A percentile compares a stretch with the other conserved stretches of the same genome.
These are phyloP conservation scores for Homarus gammarus DNA, from an alignment of 2,888 invertebrate genomes.

Conservation along the genomic window DNA sequence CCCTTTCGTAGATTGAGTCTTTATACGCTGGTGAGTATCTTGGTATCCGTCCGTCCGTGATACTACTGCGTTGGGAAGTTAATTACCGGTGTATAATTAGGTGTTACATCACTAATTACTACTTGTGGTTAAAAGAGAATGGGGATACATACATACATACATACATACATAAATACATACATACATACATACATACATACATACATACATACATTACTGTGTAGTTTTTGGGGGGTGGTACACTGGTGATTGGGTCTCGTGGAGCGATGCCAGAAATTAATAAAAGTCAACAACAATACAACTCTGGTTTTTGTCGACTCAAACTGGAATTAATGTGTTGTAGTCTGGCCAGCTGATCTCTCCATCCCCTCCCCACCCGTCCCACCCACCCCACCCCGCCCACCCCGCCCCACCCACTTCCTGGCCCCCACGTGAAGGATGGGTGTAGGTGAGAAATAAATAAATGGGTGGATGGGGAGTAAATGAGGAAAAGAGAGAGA, in stretches of 20 bases:
- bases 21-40: too few species aligned
- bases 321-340: not conserved
- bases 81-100: too few species aligned
- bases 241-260: not conserved
- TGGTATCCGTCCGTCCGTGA: too few species aligned
- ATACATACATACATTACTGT: conserved; percentile 12
- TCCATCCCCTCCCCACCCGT: not conserved
- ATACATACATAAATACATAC: not conserved
- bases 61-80: too few species aligned
- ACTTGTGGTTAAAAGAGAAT: too few species aligned
- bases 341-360: not conserved
- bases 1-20: too few species aligned
- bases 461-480: too few species aligned
- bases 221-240: not conserved
- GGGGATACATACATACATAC: not conserved
- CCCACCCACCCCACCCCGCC: not conserved
- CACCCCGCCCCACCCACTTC: not conserved
- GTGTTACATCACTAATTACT: too few species aligned
- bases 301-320: not conserved
- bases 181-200: not conserved
- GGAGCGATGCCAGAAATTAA: not conserved
- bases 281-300: not conserved
- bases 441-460: too few species aligned
- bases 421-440: not conserved
- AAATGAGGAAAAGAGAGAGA: too few species aligned